Conservation (phyloP, 2,797 vertebrate genomes). For the Luscinia luscinia region DNA sequence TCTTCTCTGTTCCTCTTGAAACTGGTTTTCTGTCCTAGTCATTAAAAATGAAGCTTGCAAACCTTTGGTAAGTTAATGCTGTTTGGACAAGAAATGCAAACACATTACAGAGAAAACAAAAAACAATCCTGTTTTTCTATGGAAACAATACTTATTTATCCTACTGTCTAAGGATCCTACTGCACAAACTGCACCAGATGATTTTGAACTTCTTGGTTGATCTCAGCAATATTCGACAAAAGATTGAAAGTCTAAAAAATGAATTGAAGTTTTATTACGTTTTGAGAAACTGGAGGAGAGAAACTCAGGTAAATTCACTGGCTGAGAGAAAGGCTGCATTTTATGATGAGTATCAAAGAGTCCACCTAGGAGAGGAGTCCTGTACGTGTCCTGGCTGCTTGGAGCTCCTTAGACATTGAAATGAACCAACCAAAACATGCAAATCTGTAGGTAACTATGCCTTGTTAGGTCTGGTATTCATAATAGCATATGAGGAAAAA, state of each 20-base stretch:
- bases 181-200: neutral
- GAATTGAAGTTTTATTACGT: neutral
- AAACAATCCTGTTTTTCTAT: neutral
- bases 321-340: neutral
- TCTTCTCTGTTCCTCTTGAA: neutral
- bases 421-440: neutral
- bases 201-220: neutral
- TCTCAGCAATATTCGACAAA: neutral
- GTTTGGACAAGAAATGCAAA: neutral
- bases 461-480: neutral
- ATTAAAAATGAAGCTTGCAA: neutral
- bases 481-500: neutral
- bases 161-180: neutral
- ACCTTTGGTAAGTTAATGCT: neutral
- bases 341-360: neutral
- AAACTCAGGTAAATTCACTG: neutral
- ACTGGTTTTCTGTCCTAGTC: neutral
- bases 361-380: neutral
- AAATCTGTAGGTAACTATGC: neutral
- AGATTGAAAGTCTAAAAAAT: neutral
- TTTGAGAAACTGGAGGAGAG: neutral
- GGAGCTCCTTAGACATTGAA: neutral
- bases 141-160: neutral
- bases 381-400: neutral
- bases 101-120: neutral